Percentiles rank a stretch among this genome's conserved stretches.
Evolutionary conservation across 1,140 invertebrate genomes (phyloP).

Genomic region (Diabrotica virgifera): DNA sequence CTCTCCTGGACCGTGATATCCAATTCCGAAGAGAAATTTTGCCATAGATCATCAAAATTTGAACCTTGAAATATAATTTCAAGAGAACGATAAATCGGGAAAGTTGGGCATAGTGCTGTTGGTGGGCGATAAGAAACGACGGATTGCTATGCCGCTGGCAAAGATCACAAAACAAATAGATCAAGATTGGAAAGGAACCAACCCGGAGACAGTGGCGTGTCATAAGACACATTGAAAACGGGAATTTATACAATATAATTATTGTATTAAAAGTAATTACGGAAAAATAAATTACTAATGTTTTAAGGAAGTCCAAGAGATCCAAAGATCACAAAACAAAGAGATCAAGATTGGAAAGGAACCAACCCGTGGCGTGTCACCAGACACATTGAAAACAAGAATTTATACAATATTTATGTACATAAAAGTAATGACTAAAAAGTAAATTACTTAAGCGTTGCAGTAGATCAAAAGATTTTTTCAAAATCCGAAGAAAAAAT

Average conservation of each 20-base stretch:
- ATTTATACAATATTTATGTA: too few species aligned
- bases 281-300: too few species aligned
- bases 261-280: too few species aligned
- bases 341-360: conserved; percentile 49
- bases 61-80: conserved; percentile 39
- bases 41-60: conserved; percentile 19
- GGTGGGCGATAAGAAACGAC: conserved; percentile 44
- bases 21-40: conserved; percentile 15
- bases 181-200: conserved; percentile 48
- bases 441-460: too few species aligned
- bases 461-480: too few species aligned
- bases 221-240: too few species aligned
- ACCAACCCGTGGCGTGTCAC: conserved; percentile 36
- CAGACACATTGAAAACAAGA: too few species aligned
- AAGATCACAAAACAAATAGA: conserved; percentile 50
- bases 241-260: too few species aligned
- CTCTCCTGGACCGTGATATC: conserved; percentile 9
- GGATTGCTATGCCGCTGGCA: conserved; percentile 44
- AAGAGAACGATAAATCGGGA: conserved; percentile 33
- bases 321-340: conserved; percentile 49
- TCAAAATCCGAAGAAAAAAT: too few species aligned
- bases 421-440: too few species aligned
- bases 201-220: conserved; percentile 30
- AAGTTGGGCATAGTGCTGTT: conserved; percentile 32
- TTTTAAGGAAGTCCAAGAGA: too few species aligned